These are phyloP conservation scores for Colaptes auratus DNA, from an alignment of 2,113 vertebrate species.

Conservation along the genomic window DNA sequence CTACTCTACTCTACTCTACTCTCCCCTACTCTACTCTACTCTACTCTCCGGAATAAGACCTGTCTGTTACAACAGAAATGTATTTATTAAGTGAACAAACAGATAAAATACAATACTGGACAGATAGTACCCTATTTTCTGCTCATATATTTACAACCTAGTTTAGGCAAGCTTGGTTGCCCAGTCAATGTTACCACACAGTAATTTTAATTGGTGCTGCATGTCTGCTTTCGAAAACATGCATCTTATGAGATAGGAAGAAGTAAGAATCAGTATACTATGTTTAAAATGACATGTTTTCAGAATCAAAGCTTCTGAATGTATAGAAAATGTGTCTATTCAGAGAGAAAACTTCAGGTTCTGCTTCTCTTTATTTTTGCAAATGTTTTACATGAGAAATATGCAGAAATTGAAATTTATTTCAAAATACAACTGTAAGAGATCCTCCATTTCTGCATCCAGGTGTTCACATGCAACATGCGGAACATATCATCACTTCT, in stretches of 20 bases:
- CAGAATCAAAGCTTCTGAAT: background rate
- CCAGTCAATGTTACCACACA: background rate
- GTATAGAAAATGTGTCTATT: background rate
- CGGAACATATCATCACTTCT: background rate
- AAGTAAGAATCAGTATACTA: background rate
- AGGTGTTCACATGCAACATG: background rate
- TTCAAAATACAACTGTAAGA: background rate
- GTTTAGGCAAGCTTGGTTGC: background rate
- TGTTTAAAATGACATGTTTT: background rate
- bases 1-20: no score
- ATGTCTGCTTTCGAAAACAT: background rate
- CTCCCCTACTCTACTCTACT: no score
- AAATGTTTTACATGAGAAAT: background rate
- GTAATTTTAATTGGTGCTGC: background rate
- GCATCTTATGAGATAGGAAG: background rate
- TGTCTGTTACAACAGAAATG: background rate
- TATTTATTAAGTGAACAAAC: background rate
- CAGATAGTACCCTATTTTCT: background rate
- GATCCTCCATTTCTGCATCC: background rate
- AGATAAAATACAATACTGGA: background rate
- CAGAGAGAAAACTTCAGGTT: background rate
- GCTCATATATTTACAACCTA: background rate
- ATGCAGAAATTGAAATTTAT: background rate
- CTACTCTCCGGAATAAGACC: background rate
- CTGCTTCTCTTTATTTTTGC: background rate